These are phyloP conservation scores for Tympanuchus pallidicinctus DNA, from an alignment of 2,113 vertebrate species.

Conservation along the genomic window DNA sequence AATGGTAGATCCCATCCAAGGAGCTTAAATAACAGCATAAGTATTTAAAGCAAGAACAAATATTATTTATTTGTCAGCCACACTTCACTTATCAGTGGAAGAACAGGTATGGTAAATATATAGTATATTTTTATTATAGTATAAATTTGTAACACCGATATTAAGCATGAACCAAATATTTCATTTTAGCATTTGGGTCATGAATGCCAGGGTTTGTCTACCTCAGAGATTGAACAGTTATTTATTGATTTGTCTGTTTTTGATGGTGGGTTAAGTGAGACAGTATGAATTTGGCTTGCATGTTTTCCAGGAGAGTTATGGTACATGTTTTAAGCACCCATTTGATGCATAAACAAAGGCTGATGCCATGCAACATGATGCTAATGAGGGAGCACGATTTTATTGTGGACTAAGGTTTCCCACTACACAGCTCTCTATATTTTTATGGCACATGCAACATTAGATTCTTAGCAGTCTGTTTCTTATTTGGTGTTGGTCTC, in stretches of 20 bases:
- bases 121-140: not conserved
- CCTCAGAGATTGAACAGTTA: not conserved
- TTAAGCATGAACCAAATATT: not conserved
- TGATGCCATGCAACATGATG: not conserved
- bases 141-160: not conserved
- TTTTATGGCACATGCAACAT: not conserved
- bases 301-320: not conserved
- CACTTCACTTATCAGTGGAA: not conserved
- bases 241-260: not conserved
- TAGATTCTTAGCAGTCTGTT: not conserved
- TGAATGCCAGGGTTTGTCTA: rapidly evolving
- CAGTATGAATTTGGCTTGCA: not conserved
- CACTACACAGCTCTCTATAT: not conserved
- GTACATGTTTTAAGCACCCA: not conserved
- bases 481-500: not conserved
- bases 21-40: not conserved
- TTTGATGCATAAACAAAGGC: not conserved
- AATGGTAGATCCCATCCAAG: not conserved
- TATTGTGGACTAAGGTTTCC: not conserved
- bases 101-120: not conserved
- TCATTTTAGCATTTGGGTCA: not conserved
- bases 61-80: not conserved
- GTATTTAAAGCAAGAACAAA: not conserved
- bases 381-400: not conserved
- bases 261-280: not conserved